phyloP scores from a whole-genome alignment of 2,113 vertebrate species.

The Corynorhinus townsendii region DNA sequence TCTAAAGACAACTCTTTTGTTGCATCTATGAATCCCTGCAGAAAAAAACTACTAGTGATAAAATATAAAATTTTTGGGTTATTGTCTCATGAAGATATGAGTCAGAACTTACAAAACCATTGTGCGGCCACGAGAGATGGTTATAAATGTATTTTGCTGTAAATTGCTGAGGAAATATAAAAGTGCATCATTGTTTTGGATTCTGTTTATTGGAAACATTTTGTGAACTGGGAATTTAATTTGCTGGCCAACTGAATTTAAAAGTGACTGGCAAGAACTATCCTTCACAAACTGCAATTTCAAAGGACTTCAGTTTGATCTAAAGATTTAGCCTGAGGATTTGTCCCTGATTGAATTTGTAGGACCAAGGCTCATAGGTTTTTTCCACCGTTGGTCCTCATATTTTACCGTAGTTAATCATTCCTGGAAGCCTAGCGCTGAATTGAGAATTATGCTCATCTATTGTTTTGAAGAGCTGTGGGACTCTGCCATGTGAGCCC shows the following conservation, averaged over 20 bases:
- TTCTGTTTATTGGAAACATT: conserved; percentile 48
- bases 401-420: neutral
- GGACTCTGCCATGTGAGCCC: neutral
- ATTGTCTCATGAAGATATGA: neutral
- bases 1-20: conserved; percentile 8
- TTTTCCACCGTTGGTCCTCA: neutral
- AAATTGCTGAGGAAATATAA: conserved; percentile 31
- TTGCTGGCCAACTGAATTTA: conserved; percentile 20
- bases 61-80: conserved; percentile 19
- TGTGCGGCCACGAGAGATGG: neutral
- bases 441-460: neutral
- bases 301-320: neutral
- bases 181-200: neutral
- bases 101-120: conserved; percentile 31
- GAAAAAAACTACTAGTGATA: conserved; percentile 6
- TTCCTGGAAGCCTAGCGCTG: neutral
- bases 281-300: conserved; percentile 33
- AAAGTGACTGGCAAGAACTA: neutral
- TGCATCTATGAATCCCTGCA: conserved; percentile 16
- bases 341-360: conserved; percentile 14
- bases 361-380: neutral
- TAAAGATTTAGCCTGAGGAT: conserved; percentile 5
- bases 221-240: conserved; percentile 46
- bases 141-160: conserved; percentile 35
- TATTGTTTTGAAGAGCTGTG: neutral